Base-by-base conservation (phyloP, 2,888 invertebrate genomes). In the Philhelius pedissequus region DNA sequence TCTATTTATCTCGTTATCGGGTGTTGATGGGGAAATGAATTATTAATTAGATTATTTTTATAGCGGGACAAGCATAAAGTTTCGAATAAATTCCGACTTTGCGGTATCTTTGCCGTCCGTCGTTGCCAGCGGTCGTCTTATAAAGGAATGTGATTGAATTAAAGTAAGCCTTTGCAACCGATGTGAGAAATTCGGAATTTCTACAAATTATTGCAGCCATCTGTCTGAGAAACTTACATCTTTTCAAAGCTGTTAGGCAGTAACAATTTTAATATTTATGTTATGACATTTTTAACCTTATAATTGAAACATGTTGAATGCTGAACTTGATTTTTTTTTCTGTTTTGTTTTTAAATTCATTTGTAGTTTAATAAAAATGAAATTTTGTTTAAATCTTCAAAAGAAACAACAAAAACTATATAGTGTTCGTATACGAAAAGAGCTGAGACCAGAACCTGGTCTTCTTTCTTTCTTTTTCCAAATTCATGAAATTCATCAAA, bases 1-100 rank as follows among this genome's bases (percentile, higher is more conserved):
- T 84, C 79, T 70, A 75, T 75, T 84, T 84, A 79, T 84, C 83
- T 69, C 30, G 79, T 66, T 84, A 84, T 84, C 83, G 70, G 69
- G 74, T 32, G 64, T 56, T 66, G 71, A 71, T 71, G 71, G 82
- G 60, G 54, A 78, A 79, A 79, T 74, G 74, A 79, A 83, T 83
- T 79, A 79, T 83, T 83, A 83, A 83, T 83, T 79, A 83, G 83
- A 83, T 73, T 66, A 64, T 48, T 54, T 64, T 32, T 25, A 43
- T 66, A 48, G 32, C 35, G 11, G 20, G 20, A 52, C 56, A 70
- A 76, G 70, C 48, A 64, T 58, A 48, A 58, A 70, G 75, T 45
- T 62, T 62, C 11, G 38, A 18, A 62, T 62, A 62, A 38, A 40
- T 27, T 43, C n/a, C 22, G 2, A 62, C 43, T 62, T 20, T 30